Percentiles rank a stretch among this genome's conserved stretches.
phyloP scores from a whole-genome alignment of 1,140 invertebrate genomes.

The Gyrodactylus salaris region DNA sequence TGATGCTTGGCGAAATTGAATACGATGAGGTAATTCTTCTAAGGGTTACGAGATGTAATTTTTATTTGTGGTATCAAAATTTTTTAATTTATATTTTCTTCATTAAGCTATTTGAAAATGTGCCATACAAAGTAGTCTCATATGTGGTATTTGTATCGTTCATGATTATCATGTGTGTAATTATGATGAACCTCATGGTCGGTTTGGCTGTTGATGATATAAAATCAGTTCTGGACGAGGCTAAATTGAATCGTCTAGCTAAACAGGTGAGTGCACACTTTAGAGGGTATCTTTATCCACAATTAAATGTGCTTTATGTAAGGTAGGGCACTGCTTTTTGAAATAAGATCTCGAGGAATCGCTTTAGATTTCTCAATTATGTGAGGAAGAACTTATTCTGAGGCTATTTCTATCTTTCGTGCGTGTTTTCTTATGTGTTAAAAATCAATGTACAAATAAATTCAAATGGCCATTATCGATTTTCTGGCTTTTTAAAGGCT shows the following conservation, averaged over 20 bases:
- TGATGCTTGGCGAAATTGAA: slow-evolving; percentile 13
- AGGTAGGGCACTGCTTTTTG: background rate
- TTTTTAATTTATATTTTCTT: background rate
- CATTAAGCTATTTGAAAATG: background rate
- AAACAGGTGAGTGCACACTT: slow-evolving; percentile 25
- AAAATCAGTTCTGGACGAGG: slow-evolving; percentile 22
- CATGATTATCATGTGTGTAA: slow-evolving; percentile 19
- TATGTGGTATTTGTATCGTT: slow-evolving; percentile 19
- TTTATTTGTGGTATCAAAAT: background rate
- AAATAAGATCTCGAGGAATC: background rate
- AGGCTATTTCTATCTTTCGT: background rate
- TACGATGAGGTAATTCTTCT: slow-evolving; percentile 5
- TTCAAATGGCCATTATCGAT: no score
- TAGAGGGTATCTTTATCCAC: no score
- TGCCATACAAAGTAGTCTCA: slow-evolving; percentile 11
- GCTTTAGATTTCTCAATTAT: background rate
- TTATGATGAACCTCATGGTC: slow-evolving; percentile 22
- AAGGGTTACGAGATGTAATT: background rate
- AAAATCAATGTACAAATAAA: background rate
- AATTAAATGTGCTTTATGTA: background rate
- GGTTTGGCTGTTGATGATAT: slow-evolving; percentile 23
- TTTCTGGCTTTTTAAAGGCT: no score
- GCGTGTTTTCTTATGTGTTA: background rate
- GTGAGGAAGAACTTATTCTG: background rate
- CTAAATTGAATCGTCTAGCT: slow-evolving; percentile 22